Percentiles rank a stretch among this genome's conserved stretches.
Evolutionary conservation across 2,888 invertebrate genomes (phyloP).

Genomic region (Leistus spinibarbis): DNA sequence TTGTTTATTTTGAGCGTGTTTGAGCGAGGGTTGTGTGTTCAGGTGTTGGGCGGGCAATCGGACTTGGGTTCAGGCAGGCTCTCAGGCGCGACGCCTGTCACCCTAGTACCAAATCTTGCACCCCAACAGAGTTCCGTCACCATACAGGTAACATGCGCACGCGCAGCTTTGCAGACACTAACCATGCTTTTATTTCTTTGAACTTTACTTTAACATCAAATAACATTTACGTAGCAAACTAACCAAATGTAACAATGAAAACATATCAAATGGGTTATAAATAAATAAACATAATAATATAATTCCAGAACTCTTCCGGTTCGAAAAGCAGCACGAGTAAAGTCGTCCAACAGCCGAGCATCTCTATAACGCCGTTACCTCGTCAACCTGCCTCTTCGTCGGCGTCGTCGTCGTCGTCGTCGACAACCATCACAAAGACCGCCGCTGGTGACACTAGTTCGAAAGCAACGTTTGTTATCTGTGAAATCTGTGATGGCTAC

Average conservation of each 20-base stretch:
- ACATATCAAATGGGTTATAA: too few species aligned
- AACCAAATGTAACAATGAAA: too few species aligned
- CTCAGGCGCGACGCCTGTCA: conserved; percentile 53
- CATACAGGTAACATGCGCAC: conserved; percentile 54
- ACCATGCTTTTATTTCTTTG: background rate
- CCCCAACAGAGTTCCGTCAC: conserved; percentile 56
- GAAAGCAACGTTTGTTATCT: conserved; percentile 88
- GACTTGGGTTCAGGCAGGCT: conserved; percentile 54
- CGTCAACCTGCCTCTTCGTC: conserved; percentile 64
- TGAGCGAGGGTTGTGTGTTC: conserved; percentile 56
- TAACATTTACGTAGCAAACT: background rate
- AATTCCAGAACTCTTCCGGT: conserved; percentile 33
- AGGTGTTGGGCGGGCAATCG: conserved; percentile 55
- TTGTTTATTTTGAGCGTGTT: conserved; percentile 8
- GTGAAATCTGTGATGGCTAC: conserved; percentile 96
- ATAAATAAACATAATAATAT: background rate
- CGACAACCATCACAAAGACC: conserved; percentile 47
- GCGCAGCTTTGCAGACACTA: background rate
- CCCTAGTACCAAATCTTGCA: conserved; percentile 62
- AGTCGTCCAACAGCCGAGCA: conserved; percentile 77
- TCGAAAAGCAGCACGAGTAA: conserved; percentile 35
- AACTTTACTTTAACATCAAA: background rate
- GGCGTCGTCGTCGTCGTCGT: conserved; percentile 53
- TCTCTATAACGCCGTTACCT: conserved; percentile 88
- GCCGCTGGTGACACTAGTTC: conserved; percentile 54